Conservation (phyloP, 2,797 vertebrate species). For the Acanthopagrus latus region DNA sequence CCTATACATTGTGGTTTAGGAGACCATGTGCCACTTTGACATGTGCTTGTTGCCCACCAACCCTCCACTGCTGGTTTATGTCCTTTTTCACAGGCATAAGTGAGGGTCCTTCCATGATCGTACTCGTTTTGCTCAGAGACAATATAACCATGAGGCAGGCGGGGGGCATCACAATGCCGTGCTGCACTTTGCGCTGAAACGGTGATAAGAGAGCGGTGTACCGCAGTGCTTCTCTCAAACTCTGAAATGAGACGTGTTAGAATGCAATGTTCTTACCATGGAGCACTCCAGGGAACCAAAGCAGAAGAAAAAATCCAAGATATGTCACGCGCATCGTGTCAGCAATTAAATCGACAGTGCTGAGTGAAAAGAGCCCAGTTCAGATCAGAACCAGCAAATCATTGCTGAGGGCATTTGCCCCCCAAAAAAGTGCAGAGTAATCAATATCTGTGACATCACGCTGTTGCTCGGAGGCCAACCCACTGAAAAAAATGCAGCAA, state of each 20-base stretch:
- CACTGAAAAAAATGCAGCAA: conserved; percentile 3
- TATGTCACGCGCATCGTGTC: conserved; percentile 44
- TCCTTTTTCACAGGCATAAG: conserved; percentile 58
- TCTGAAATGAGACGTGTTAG: not conserved
- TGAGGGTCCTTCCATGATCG: accelerated
- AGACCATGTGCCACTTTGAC: conserved; percentile 54
- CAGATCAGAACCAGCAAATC: conserved; percentile 46
- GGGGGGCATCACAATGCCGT: not conserved
- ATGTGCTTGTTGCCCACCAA: conserved; percentile 68
- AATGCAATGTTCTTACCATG: conserved; percentile 35
- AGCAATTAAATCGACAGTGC: not conserved
- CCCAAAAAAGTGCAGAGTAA: conserved; percentile 18
- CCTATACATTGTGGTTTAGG: conserved; percentile 61
- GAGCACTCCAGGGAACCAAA: conserved; percentile 43
- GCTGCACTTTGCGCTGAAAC: conserved; percentile 26
- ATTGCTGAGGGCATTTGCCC: conserved; percentile 40
- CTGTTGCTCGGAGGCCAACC: not conserved
- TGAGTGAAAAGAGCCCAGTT: not conserved
- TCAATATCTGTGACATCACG: not conserved
- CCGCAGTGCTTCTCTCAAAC: not conserved
- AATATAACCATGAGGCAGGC: conserved; percentile 17
- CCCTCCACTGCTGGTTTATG: conserved; percentile 50
- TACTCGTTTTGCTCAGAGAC: not conserved
- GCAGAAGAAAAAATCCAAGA: conserved; percentile 55
- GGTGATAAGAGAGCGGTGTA: not conserved